Evolutionary conservation across 2,113 vertebrate species (phyloP), one percentile per base, ranked within the genome.

Genomic region (Silurus meridionalis): DNA sequence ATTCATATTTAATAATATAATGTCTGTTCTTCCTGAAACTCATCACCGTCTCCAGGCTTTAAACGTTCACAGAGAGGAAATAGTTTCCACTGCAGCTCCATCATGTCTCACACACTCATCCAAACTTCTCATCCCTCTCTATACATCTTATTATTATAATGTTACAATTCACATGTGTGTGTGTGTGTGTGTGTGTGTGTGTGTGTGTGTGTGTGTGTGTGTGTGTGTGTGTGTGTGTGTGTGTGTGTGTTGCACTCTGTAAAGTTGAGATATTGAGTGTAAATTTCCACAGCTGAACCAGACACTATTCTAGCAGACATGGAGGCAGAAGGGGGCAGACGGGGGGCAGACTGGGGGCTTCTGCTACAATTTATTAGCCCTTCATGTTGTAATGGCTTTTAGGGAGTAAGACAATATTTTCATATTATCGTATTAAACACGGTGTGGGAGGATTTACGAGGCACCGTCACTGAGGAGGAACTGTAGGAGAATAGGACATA

Each of bases 361-460:
- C 37, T 71, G 80, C n/a, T 58, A n/a, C 88, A 89, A 92, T 92
- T 93, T 91, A 94, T 92, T 82, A 28, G 50, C 78, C 79, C 75
- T 88, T 58, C 84, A 80, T 81, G 88, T 89, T 86, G 88, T 87
- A 80, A 78, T 67, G 58, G 90, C 87, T 88, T 91, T 90, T 89
- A 71, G 81, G 37, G 83, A 67, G 61, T 88, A 86, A 91, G 86
- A 89, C 86, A 90, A 92, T 92, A 92, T 93, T 92, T 93, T 91
- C 91, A 89, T 91, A 69, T 92, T 91, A 90, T 92, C 91, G 87
- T 88, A 92, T 92, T 92, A 91, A 93, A 93, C 90, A 92, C 88
- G 63, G 82, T 88, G 87, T 82, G 85, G 86, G 74, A 66, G 92
- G 91, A 93, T 92, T 94, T 92, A 92, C 87, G 74, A 82, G 85